A percentile compares a stretch with the other conserved stretches of the same genome.
Conservation (phyloP, 1,140 invertebrate genomes). For the Streblospio benedicti region DNA sequence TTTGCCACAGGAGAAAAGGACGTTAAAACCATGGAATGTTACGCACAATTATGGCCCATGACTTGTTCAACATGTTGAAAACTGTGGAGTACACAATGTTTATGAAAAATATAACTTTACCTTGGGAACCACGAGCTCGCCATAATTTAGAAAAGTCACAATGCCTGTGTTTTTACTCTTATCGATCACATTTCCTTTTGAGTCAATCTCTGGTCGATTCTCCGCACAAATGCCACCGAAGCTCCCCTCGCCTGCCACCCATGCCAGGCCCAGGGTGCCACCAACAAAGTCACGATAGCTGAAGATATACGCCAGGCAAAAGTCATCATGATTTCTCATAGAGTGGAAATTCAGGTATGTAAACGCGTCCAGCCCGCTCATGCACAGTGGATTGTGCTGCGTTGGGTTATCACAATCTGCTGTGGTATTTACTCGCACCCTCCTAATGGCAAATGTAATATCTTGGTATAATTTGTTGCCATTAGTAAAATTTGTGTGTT, state of each 20-base stretch:
- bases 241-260: constrained; percentile 74
- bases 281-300: constrained; percentile 94
- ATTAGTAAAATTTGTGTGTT: constrained; percentile 75
- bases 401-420: constrained; percentile 33
- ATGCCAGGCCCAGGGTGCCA: constrained; percentile 91
- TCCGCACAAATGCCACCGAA: constrained; percentile 83
- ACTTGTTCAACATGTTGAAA: too few species aligned
- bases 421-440: constrained; percentile 62
- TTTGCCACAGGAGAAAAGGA: too few species aligned
- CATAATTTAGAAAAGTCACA: constrained; percentile 98
- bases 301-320: constrained; percentile 96
- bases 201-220: neutral
- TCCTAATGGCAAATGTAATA: constrained; percentile 94
- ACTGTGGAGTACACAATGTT: too few species aligned
- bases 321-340: constrained; percentile 87
- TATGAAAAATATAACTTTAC: too few species aligned
- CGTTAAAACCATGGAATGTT: too few species aligned
- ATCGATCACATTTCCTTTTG: neutral
- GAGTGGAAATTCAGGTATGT: constrained; percentile 98
- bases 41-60: too few species aligned
- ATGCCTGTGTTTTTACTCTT: constrained; percentile 91
- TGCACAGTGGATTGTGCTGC: constrained; percentile 76
- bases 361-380: constrained; percentile 96
- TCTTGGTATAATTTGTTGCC: constrained; percentile 70
- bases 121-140: constrained; percentile 87